Evolutionary conservation across 2,888 invertebrate genomes (phyloP), one percentile per base, ranked within the genome.

Genomic region (Nematopogon swammerdamellus): DNA sequence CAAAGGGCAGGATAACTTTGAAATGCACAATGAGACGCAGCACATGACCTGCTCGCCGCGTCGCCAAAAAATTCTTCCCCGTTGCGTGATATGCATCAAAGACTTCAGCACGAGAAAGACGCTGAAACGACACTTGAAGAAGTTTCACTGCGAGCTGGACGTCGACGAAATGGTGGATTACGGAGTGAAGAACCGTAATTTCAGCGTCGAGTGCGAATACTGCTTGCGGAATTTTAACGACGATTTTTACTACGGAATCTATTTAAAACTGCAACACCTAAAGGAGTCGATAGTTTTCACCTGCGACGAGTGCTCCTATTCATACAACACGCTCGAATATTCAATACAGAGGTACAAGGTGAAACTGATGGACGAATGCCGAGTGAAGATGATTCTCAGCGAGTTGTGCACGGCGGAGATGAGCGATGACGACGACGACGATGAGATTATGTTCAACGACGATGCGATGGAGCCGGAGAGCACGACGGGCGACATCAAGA

Each of bases 31-130:
- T 14, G 64, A 63, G 1, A 10, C 53, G 0, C 59, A 59, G 3
- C 69, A 69, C 47, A 62, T 62, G 0, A 64, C 57, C 47, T 36
- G 52, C 61, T 0, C 54, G 56, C 3, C 58, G 53, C 2, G 60
- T 0, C 64, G 60, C 18, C 62, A 64, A 25, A 71, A 70, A 44
- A 45, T 57, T 0, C 20, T 66, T 1, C 75, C 75, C 0, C 55
- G 67, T 3, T 76, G 75, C 43, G 63, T 73, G 2, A 57, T 75
- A 0, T 76, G 75, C 19, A 65, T 63, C 50, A 76, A 75, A 52
- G 70, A 75, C 45, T 76, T 76, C n/a, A 73, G 75, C 46, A 67
- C 73, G 0, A 55, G 68, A 0, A 75, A 75, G 52, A 73, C 75
- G 0, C 42, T 76, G 8, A 72, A 69, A 45, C 60, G 74, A 0